phyloP scores from a whole-genome alignment of 2,888 invertebrate genomes.

The Sphaerophoria taeniata region DNA sequence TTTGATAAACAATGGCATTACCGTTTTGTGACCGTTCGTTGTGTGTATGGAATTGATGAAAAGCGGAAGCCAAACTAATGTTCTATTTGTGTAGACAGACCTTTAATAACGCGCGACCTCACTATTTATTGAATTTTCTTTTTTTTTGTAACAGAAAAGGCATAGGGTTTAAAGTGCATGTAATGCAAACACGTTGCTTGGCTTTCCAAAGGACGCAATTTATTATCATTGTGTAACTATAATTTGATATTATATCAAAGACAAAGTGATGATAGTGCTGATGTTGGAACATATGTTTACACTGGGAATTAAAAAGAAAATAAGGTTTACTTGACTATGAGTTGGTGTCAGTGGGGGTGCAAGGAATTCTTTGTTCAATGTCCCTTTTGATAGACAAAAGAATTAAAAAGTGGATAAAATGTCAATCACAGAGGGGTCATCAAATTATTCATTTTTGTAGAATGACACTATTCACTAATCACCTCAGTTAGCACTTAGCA shows the following conservation, averaged over 20 bases:
- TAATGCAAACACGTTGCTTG: slow-evolving; percentile 9
- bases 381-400: too few species aligned
- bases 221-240: slow-evolving; percentile 34
- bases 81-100: slow-evolving; percentile 22
- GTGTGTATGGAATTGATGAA: slow-evolving; percentile 39
- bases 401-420: too few species aligned
- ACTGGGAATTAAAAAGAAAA: slow-evolving; percentile 43
- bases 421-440: too few species aligned
- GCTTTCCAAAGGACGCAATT: slow-evolving; percentile 1
- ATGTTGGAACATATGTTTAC: slow-evolving; percentile 44
- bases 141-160: not conserved
- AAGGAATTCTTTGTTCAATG: too few species aligned
- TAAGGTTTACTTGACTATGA: not conserved
- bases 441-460: too few species aligned
- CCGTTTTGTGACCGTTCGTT: not conserved
- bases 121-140: slow-evolving; percentile 4
- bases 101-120: slow-evolving; percentile 44
- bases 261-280: slow-evolving; percentile 40
- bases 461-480: too few species aligned
- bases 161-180: not conserved
- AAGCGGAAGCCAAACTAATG: slow-evolving; percentile 65
- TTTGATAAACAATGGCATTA: slow-evolving; percentile 55
- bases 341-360: too few species aligned
- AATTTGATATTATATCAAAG: slow-evolving; percentile 68
- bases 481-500: too few species aligned